Evolutionary conservation across 2,113 vertebrate species (phyloP), one percentile per base, ranked within the genome.

Genomic region (Dipodomys stephensi): DNA sequence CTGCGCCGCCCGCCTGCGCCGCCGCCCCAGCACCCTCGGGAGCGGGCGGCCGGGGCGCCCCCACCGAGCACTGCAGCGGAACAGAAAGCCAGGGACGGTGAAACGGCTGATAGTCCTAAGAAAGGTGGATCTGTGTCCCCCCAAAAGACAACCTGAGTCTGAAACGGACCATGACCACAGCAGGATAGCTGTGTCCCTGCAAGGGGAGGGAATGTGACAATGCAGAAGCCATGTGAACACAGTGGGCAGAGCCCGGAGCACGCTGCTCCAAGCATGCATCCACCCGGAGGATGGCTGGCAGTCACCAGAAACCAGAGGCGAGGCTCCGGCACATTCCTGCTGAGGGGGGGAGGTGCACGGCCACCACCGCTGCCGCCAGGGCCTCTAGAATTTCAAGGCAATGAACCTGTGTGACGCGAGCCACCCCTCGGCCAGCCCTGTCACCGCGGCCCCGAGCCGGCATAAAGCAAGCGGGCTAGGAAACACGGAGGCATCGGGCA

Each of bases 1-100:
- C 19, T 4, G n/a, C 4, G 2, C 4, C 16, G 46, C 49, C 4
- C 16, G 46, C 49, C 49, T 39, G 49, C 10, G 9, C 49, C 49
- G 46, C 9, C 8, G 67, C 46, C 12, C 27, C 64, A 16, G 39
- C 28, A 6, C 18, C 30, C 65, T 13, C 65, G 18, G 12, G 8
- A 15, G 22, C 18, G 20, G 32, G 28, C 0, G 4, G 28, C 62
- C 7, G 27, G 32, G 30, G 6, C 8, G 44, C 80, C 46, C 0
- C 15, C 15, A 30, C 27, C 16, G 3, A 0, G 18, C 12, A 32
- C 39, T 39, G 39, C 39, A 5, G 39, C 5, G 39, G 39, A 81
- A 49, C 0, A 18, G 23, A 71, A 2, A 22, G 16, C 32, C 79
- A 30, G 53, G 23, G 44, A 79, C 30, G 3, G 72, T 0, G 6